Conservation (phyloP, 2,113 vertebrate genomes). For the Cranoglanis bouderius region DNA sequence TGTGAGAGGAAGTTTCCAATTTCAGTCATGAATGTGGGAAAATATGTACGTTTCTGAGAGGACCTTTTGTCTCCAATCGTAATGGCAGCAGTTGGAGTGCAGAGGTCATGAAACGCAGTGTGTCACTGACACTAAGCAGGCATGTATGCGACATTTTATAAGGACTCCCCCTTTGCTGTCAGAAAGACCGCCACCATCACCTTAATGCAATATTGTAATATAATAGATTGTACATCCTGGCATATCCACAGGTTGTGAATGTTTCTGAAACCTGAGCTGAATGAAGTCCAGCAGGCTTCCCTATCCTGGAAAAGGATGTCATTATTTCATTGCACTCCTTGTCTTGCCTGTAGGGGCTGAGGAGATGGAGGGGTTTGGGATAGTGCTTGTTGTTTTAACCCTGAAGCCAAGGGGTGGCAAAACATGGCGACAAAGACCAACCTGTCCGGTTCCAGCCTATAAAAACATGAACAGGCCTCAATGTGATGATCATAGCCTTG, state of each 20-base stretch:
- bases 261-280: slow-evolving; percentile 7
- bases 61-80: slow-evolving; percentile 72
- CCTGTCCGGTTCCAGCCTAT: slow-evolving; percentile 50
- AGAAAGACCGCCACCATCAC: background rate
- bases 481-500: slow-evolving; percentile 9
- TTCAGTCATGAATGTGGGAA: slow-evolving; percentile 77
- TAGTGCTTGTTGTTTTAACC: slow-evolving; percentile 65
- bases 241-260: background rate
- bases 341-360: slow-evolving; percentile 48
- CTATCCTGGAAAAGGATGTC: slow-evolving; percentile 11
- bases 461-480: slow-evolving; percentile 49
- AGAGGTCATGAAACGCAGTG: slow-evolving; percentile 71
- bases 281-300: background rate
- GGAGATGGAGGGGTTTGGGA: slow-evolving; percentile 38
- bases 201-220: background rate
- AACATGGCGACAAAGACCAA: slow-evolving; percentile 60
- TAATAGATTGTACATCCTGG: background rate
- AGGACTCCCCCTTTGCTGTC: slow-evolving; percentile 52
- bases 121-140: slow-evolving; percentile 68
- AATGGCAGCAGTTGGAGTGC: slow-evolving; percentile 71
- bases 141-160: slow-evolving; percentile 67
- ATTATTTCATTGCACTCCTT: slow-evolving; percentile 41
- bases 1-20: slow-evolving; percentile 77
- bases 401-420: slow-evolving; percentile 59
- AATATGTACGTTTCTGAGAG: slow-evolving; percentile 74